Conservation (phyloP, 2,797 vertebrate species). For the Coregonus ussuriensis region DNA sequence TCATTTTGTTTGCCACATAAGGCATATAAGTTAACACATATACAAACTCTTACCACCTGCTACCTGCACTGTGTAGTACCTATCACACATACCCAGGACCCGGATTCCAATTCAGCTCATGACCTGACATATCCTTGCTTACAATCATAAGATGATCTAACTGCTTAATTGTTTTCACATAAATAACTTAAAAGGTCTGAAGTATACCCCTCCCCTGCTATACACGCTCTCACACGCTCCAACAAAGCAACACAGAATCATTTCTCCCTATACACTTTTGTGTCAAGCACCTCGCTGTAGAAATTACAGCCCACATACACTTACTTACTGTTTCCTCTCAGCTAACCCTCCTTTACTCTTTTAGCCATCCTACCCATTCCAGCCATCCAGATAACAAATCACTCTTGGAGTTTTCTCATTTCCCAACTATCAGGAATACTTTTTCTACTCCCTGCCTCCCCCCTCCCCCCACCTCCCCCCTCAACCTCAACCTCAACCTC, state of each 20-base stretch:
- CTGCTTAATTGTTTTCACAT: not conserved
- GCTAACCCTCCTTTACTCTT: not conserved
- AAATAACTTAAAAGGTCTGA: no score
- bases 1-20: not conserved
- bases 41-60: not conserved
- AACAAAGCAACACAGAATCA: not conserved
- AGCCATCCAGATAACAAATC: constrained; percentile 36
- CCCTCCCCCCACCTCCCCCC: not conserved
- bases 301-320: not conserved
- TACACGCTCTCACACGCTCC: not conserved
- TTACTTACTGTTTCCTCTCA: not conserved
- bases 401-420: constrained; percentile 31
- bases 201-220: no score
- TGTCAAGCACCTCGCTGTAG: not conserved
- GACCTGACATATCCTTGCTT: not conserved
- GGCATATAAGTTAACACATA: not conserved
- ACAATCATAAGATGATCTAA: not conserved
- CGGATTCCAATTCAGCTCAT: not conserved
- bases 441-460: not conserved
- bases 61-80: not conserved
- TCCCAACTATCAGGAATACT: constrained; percentile 34
- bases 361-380: constrained; percentile 24
- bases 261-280: not conserved
- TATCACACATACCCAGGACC: not conserved
- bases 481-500: not conserved